phyloP scores from a whole-genome alignment of 2,888 invertebrate species.

The Melieria picta region DNA sequence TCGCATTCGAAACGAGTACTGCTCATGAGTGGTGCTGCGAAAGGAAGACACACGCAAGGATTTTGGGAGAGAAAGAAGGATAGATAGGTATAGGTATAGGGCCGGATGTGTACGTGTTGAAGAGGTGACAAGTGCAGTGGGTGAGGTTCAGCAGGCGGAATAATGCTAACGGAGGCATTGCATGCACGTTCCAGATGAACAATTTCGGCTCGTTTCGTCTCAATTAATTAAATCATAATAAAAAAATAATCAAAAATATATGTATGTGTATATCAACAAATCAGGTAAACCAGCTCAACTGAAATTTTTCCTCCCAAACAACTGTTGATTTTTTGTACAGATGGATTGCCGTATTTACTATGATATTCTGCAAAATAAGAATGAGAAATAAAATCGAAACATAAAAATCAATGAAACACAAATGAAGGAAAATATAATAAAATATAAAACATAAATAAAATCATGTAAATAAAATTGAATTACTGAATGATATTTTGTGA shows the following conservation, averaged over 20 bases:
- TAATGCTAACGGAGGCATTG: no score
- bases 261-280: slow-evolving; percentile 28
- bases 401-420: slow-evolving; percentile 27
- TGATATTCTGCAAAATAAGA: slow-evolving; percentile 53
- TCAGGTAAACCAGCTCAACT: slow-evolving; percentile 29
- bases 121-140: no score
- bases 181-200: no score
- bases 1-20: no score
- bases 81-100: no score
- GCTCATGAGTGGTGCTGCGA: no score
- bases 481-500: background rate
- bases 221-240: no score
- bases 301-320: background rate
- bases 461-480: slow-evolving; percentile 13
- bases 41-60: no score
- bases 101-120: no score
- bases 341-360: slow-evolving; percentile 43
- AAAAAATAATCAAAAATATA: slow-evolving; percentile 18
- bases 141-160: no score
- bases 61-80: no score
- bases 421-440: slow-evolving; percentile 29
- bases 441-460: slow-evolving; percentile 15
- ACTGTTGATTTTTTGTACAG: slow-evolving; percentile 42
- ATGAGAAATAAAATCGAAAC: slow-evolving; percentile 32
- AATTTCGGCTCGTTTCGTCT: no score